Conservation (phyloP, 2,797 vertebrate species). For the Dipus sagitta region DNA sequence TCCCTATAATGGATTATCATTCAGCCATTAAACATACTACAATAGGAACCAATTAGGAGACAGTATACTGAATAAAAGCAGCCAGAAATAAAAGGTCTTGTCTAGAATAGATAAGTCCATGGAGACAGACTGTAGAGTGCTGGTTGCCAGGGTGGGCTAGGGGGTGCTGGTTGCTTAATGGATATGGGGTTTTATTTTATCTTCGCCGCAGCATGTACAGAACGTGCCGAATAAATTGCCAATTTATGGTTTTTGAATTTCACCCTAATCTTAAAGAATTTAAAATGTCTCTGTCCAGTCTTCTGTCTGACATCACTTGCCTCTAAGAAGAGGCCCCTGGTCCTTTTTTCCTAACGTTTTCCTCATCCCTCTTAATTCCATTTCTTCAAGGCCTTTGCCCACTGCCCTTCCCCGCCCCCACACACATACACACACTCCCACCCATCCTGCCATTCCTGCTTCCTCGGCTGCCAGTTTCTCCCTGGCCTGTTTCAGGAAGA, state of each 20-base stretch:
- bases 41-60: neutral
- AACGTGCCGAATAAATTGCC: neutral
- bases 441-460: neutral
- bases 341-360: neutral
- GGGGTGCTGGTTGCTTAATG: too few species aligned
- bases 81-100: neutral
- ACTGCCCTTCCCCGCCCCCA: too few species aligned
- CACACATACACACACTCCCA: too few species aligned
- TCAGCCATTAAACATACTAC: fast-evolving
- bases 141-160: fast-evolving
- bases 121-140: neutral
- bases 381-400: neutral
- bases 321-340: neutral
- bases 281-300: neutral
- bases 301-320: neutral
- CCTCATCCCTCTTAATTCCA: neutral
- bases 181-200: neutral
- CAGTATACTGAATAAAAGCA: neutral
- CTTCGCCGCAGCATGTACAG: too few species aligned
- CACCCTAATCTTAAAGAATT: too few species aligned
- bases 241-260: neutral
- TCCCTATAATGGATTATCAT: neutral
- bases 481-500: neutral
- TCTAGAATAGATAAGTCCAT: neutral
- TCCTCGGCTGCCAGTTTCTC: neutral